phyloP scores from a whole-genome alignment of 2,113 vertebrate genomes.

The Regulus satrapa region DNA sequence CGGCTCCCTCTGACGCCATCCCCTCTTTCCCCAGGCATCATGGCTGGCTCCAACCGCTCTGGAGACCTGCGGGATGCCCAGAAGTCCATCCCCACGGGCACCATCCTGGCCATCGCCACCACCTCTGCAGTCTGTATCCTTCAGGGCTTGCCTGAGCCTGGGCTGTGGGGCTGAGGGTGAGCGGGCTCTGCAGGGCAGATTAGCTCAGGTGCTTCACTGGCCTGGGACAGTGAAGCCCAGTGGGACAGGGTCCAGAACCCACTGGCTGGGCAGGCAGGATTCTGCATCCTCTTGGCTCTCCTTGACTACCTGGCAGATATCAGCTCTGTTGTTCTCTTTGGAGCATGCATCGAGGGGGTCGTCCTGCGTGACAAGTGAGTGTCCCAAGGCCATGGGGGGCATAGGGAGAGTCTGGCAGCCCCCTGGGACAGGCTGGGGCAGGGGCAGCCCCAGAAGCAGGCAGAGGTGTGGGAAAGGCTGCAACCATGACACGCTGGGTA shows the following conservation, averaged over 20 bases:
- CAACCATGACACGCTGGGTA: background rate
- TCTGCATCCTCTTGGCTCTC: background rate
- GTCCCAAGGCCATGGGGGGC: accelerated
- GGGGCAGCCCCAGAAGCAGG: background rate
- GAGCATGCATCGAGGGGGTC: constrained; percentile 92
- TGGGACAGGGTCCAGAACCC: accelerated
- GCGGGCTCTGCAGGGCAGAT: background rate
- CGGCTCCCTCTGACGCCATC: accelerated
- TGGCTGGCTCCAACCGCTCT: constrained; percentile 97
- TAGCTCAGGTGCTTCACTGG: accelerated
- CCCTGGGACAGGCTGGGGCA: background rate
- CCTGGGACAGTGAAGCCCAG: background rate
- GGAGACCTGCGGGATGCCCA: constrained; percentile 97
- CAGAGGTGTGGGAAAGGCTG: background rate
- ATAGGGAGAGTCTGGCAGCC: background rate
- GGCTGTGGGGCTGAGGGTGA: accelerated
- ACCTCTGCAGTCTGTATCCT: constrained; percentile 98
- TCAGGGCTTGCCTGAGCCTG: background rate
- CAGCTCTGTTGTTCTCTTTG: constrained; percentile 89
- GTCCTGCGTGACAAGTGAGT: constrained; percentile 96
- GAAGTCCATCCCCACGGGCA: constrained; percentile 96
- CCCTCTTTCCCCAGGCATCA: constrained; percentile 82
- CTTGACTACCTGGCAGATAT: constrained; percentile 83
- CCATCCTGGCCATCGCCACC: constrained; percentile 95
- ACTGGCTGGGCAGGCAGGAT: background rate